Conservation (phyloP, 2,888 invertebrate species). For the Calameuta idolon region DNA sequence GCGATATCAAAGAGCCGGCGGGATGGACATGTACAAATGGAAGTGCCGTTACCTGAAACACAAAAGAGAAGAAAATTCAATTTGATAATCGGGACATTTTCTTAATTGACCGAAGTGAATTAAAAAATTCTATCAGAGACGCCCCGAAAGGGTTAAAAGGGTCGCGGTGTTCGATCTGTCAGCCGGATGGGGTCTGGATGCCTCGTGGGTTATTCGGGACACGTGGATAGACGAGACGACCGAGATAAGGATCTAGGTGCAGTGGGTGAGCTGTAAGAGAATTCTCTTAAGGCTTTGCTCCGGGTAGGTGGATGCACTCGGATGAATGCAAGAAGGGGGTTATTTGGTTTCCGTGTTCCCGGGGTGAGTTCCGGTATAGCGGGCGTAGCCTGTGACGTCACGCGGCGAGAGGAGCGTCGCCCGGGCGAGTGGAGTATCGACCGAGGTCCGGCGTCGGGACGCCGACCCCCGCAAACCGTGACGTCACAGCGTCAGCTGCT, state of each 20-base stretch:
- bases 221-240: constrained; percentile 6
- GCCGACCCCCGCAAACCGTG: constrained; percentile 59
- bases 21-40: background rate
- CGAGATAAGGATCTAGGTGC: background rate
- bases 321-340: constrained; percentile 29
- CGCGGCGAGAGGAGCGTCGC: constrained; percentile 49
- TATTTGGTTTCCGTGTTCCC: constrained; percentile 37
- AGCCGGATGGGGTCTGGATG: background rate
- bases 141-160: background rate
- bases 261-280: background rate
- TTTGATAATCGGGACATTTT: background rate
- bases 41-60: constrained; percentile 32
- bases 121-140: background rate
- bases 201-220: background rate
- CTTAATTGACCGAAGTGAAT: background rate
- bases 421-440: constrained; percentile 62
- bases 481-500: constrained; percentile 64
- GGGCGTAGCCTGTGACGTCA: constrained; percentile 16
- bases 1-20: background rate
- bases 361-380: constrained; percentile 29
- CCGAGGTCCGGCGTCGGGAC: constrained; percentile 56
- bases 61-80: constrained; percentile 5
- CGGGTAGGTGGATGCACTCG: constrained; percentile 18
- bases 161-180: background rate
- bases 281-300: background rate